Conservation (phyloP, 2,113 vertebrate species). For the Leuciscus idus region DNA sequence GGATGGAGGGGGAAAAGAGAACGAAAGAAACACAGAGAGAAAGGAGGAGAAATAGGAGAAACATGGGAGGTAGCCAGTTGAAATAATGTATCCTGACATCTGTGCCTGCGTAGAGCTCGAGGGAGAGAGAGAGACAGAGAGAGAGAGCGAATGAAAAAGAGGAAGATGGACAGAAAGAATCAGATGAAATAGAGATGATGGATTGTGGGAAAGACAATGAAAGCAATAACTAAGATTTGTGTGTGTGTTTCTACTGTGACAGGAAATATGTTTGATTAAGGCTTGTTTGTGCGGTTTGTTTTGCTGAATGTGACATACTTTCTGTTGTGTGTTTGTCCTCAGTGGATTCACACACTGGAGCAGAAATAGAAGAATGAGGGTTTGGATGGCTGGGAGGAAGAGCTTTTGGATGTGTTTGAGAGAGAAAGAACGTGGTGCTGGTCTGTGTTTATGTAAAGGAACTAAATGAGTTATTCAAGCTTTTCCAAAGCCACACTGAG, state of each 20-base stretch:
- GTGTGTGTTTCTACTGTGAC: constrained; percentile 52
- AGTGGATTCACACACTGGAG: constrained; percentile 53
- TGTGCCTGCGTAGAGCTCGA: constrained; percentile 71
- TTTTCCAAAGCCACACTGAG: constrained; percentile 18
- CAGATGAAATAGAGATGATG: constrained; percentile 60
- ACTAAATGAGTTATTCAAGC: constrained; percentile 25
- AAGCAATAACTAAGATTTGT: constrained; percentile 62
- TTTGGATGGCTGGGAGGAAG: constrained; percentile 49
- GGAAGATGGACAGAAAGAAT: constrained; percentile 30
- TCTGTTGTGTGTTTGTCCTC: constrained; percentile 63
- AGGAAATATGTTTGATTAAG: constrained; percentile 51
- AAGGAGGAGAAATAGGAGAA: constrained; percentile 32
- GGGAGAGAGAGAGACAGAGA: constrained; percentile 60
- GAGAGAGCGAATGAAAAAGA: not conserved
- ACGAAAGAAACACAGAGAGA: constrained; percentile 9
- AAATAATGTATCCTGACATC: constrained; percentile 78
- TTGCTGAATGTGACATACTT: constrained; percentile 58
- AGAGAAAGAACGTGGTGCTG: not conserved
- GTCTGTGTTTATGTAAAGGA: constrained; percentile 39
- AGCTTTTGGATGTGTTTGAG: constrained; percentile 45
- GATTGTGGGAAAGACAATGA: constrained; percentile 59
- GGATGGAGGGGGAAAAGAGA: constrained; percentile 43
- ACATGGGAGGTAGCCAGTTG: constrained; percentile 68
- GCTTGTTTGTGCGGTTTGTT: constrained; percentile 44
- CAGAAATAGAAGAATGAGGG: constrained; percentile 45